Evolutionary conservation across 2,797 vertebrate species (phyloP).

Genomic region (Echiichthys vipera): DNA sequence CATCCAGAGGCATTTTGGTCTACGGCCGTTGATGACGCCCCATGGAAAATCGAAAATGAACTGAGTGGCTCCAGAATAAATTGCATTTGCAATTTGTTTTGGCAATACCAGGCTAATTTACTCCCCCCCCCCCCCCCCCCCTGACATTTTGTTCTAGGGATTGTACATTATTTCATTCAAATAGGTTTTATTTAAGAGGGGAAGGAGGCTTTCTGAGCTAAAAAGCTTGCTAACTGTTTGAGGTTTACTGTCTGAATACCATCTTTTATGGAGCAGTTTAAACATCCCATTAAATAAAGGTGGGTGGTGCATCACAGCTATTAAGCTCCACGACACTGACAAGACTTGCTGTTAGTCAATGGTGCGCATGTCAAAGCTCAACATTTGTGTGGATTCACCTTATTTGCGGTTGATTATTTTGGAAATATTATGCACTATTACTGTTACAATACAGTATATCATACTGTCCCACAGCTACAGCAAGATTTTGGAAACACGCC

Average conservation of each 20-base stretch:
- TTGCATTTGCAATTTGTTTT: too few species aligned
- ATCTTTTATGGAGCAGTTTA: neutral
- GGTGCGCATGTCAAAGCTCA: neutral
- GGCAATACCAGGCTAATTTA: too few species aligned
- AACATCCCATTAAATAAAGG: neutral
- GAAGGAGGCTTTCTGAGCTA: neutral
- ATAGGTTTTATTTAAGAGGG: too few species aligned
- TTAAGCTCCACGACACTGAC: neutral
- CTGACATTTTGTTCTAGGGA: neutral
- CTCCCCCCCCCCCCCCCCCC: too few species aligned
- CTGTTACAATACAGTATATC: neutral
- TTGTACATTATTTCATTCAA: neutral
- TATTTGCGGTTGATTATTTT: neutral
- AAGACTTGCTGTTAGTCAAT: neutral
- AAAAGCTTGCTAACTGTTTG: too few species aligned
- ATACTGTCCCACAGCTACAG: constrained; percentile 8
- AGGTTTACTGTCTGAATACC: neutral
- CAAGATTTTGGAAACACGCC: constrained; percentile 22
- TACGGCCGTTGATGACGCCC: too few species aligned
- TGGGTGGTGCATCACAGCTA: neutral
- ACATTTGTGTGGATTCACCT: neutral
- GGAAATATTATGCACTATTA: neutral
- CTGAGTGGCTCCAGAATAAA: too few species aligned
- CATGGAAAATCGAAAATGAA: too few species aligned
- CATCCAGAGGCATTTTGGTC: too few species aligned